These are phyloP conservation scores for Ricordea florida DNA, from an alignment of 92 coral and sea anemone species.

Conservation along the genomic window DNA sequence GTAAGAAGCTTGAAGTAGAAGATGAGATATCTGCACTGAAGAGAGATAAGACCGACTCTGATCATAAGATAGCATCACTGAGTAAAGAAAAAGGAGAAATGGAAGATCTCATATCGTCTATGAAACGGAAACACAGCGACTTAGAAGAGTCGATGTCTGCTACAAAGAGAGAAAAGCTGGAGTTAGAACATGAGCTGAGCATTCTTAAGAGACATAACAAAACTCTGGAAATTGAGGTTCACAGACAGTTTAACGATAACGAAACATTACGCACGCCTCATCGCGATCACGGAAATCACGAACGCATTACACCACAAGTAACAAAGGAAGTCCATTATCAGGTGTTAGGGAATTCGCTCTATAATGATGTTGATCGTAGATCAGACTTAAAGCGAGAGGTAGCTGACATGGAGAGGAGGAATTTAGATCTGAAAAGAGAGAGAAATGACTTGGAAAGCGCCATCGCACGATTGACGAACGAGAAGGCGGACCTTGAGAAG, in stretches of 20 bases:
- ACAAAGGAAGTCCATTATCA: not conserved
- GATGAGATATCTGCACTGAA: constrained; percentile 92
- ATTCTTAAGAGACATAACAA: constrained; percentile 60
- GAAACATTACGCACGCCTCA: constrained; percentile 37
- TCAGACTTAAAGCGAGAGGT: not conserved
- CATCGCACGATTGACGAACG: constrained; percentile 34
- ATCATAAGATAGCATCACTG: constrained; percentile 67
- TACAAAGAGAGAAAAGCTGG: constrained; percentile 74
- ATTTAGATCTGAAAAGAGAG: constrained; percentile 43
- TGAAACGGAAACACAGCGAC: constrained; percentile 61
- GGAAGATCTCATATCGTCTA: constrained; percentile 63
- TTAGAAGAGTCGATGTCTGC: constrained; percentile 80
- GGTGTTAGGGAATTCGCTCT: not conserved
- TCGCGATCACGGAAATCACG: constrained; percentile 13
- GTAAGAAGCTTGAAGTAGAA: constrained; percentile 84
- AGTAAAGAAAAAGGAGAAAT: constrained; percentile 69
- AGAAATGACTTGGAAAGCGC: constrained; percentile 52
- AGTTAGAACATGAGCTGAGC: constrained; percentile 74
- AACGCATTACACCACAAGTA: constrained; percentile 2
- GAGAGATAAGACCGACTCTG: constrained; percentile 88
- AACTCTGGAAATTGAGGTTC: constrained; percentile 59
- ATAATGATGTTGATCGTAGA: not conserved
- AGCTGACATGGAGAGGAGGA: not conserved
- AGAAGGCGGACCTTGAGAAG: constrained; percentile 45
- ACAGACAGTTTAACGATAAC: constrained; percentile 8